Percentiles rank a stretch among this genome's conserved stretches.
Conservation (phyloP, 2,113 vertebrate species). For the Apteryx owenii region DNA sequence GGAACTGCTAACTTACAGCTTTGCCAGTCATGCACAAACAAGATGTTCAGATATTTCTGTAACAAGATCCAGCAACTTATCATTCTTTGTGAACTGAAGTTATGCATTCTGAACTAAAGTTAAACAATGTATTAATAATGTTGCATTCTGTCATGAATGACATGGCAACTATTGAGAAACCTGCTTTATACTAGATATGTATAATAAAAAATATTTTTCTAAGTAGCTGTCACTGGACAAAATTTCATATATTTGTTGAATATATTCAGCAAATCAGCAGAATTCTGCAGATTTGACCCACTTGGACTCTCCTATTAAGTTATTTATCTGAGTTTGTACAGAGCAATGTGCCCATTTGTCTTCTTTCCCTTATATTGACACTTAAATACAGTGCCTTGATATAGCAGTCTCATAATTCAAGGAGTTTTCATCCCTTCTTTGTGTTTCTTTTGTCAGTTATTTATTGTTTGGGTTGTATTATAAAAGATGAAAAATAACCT, state of each 20-base stretch:
- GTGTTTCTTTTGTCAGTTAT: not conserved
- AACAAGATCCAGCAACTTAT: not conserved
- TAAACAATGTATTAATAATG: not conserved
- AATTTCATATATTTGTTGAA: not conserved
- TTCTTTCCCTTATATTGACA: not conserved
- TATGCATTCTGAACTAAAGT: not conserved
- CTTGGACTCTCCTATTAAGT: constrained; percentile 4
- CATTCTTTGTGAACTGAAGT: not conserved
- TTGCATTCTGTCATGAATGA: not conserved
- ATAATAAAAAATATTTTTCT: not conserved
- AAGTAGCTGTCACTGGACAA: not conserved
- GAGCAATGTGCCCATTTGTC: not conserved
- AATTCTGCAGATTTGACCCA: not conserved
- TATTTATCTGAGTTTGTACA: not conserved
- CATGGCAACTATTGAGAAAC: not conserved
- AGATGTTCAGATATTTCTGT: not conserved
- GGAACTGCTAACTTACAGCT: not conserved
- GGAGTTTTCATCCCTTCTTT: not conserved
- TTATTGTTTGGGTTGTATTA: not conserved
- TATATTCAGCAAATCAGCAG: not conserved
- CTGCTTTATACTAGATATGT: not conserved
- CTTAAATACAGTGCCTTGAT: not conserved
- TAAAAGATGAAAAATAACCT: not conserved
- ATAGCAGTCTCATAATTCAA: not conserved
- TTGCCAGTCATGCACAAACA: not conserved